phyloP scores from a whole-genome alignment of 2,113 vertebrate species.

The Sigmodon hispidus region DNA sequence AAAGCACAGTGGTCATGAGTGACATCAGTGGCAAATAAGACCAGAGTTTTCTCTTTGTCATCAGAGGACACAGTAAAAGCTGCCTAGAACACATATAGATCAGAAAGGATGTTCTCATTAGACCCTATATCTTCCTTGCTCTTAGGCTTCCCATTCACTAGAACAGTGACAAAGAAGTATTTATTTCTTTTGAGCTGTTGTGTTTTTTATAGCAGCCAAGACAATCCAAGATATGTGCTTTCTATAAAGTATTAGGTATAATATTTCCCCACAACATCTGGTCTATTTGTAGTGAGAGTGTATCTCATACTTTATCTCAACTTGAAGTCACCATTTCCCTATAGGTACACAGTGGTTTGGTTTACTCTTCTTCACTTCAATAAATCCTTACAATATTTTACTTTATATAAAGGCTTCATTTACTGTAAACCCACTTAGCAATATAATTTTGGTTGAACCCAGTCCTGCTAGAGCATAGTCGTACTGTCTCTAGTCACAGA shows the following conservation, averaged over 20 bases:
- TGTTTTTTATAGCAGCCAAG: background rate
- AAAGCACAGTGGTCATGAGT: background rate
- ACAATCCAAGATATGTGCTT: background rate
- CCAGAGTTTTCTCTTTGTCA: background rate
- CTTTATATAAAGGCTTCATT: slow-evolving; percentile 36
- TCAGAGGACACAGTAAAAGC: background rate
- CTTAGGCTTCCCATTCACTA: background rate
- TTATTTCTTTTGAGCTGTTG: background rate
- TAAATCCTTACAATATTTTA: background rate
- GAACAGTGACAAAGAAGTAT: background rate
- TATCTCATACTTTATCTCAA: background rate
- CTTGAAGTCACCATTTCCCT: background rate
- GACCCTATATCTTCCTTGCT: background rate
- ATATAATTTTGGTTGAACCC: background rate
- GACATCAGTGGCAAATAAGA: background rate
- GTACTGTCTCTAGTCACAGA: background rate
- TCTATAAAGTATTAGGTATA: background rate
- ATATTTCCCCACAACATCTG: background rate
- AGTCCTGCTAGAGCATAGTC: background rate
- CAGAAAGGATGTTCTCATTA: background rate
- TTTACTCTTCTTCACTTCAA: background rate
- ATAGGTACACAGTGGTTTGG: background rate
- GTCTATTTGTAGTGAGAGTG: background rate
- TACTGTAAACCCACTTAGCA: background rate
- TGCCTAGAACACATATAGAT: background rate